These are phyloP conservation scores for Chaetorhynchus papuensis DNA, from an alignment of 2,113 vertebrate genomes.

Conservation along the genomic window DNA sequence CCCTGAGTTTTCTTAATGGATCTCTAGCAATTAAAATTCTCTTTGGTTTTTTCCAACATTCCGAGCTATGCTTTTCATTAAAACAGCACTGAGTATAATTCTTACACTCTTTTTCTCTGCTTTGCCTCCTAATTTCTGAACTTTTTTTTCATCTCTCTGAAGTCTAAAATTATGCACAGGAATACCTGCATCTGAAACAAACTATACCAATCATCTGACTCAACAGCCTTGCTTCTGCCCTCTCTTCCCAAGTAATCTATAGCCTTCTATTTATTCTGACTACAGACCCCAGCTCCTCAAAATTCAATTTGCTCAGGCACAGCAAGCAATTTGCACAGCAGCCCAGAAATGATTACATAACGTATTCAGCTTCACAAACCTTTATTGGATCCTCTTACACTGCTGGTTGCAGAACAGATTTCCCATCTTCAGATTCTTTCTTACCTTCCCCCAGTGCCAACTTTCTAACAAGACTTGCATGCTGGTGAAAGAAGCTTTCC, in stretches of 20 bases:
- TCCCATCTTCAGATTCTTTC: rapidly evolving
- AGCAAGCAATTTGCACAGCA: not conserved
- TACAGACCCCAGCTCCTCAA: not conserved
- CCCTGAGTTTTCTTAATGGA: not conserved
- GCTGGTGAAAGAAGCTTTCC: not conserved
- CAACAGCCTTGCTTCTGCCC: not conserved
- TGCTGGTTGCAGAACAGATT: not conserved
- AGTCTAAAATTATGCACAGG: not conserved
- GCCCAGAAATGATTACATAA: not conserved
- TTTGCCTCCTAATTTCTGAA: not conserved
- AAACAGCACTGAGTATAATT: not conserved
- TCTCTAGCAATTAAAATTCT: not conserved
- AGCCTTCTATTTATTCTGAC: not conserved
- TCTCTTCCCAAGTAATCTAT: not conserved
- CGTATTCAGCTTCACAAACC: not conserved
- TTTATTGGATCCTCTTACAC: not conserved
- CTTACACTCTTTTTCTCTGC: not conserved
- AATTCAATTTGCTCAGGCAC: not conserved
- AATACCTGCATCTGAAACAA: not conserved
- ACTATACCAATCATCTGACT: not conserved
- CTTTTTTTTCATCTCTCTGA: not conserved
- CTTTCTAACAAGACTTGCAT: not conserved
- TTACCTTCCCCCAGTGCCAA: rapidly evolving
- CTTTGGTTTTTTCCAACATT: not conserved
- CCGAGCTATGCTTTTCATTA: not conserved